Conservation (phyloP, 2,797 vertebrate genomes). For the Neomorphus geoffroyi region DNA sequence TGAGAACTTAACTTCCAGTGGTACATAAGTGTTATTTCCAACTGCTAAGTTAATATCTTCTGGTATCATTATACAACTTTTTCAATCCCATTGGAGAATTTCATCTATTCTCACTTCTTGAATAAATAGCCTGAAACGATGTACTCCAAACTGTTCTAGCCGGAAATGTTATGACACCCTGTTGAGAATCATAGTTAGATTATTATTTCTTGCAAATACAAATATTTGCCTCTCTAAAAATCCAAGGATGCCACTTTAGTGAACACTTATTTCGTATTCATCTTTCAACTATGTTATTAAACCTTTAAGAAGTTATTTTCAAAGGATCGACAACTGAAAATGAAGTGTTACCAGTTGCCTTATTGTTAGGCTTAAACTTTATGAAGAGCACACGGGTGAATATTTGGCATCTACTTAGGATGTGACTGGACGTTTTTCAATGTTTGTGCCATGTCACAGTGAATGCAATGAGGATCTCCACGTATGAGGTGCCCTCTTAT, state of each 20-base stretch:
- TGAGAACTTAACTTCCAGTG: constrained; percentile 67
- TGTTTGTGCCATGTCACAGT: neutral
- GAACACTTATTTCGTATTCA: constrained; percentile 35
- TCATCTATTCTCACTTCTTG: constrained; percentile 70
- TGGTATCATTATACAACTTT: constrained; percentile 72
- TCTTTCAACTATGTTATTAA: constrained; percentile 50
- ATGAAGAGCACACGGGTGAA: neutral
- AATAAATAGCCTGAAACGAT: constrained; percentile 76
- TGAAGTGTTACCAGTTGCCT: neutral
- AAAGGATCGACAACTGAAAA: neutral
- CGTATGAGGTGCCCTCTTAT: neutral
- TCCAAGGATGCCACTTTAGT: constrained; percentile 7
- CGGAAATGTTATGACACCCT: constrained; percentile 73
- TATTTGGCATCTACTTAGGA: neutral
- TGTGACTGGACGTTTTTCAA: neutral
- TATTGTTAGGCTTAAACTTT: neutral
- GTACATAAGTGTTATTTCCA: constrained; percentile 71
- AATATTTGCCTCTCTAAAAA: constrained; percentile 63
- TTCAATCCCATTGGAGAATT: constrained; percentile 69
- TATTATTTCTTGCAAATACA: constrained; percentile 74
- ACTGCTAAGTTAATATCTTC: constrained; percentile 79
- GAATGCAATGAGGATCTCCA: neutral
- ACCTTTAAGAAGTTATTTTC: constrained; percentile 45
- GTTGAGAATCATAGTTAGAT: constrained; percentile 72
- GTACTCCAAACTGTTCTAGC: constrained; percentile 61